A percentile compares a stretch with the other conserved stretches of the same genome.
These are phyloP conservation scores for Drosophila lutescens DNA, from an alignment of 2,888 invertebrate genomes.

Conservation along the genomic window DNA sequence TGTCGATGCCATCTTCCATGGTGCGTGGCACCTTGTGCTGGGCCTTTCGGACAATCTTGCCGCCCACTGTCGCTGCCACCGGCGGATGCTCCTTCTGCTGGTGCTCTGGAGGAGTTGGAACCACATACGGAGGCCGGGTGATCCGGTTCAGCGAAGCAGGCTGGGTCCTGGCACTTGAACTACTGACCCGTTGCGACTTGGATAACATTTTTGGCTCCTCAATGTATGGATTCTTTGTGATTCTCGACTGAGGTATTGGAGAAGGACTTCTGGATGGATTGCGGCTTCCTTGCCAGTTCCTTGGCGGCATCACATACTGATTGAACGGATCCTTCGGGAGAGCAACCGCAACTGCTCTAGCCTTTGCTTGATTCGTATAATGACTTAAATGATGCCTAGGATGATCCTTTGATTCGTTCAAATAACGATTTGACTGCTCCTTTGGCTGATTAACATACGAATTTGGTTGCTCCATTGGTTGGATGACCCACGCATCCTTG, in stretches of 20 bases:
- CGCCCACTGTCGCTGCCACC: neutral
- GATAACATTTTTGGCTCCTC: too few relatives aligned
- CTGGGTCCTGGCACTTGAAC: neutral
- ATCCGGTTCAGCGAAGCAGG: slow-evolving; percentile 15
- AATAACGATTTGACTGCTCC: neutral
- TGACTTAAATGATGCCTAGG: neutral
- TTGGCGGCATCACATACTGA: neutral
- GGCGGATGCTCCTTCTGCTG: neutral
- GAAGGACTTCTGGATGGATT: neutral
- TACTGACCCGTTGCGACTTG: neutral
- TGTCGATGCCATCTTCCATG: slow-evolving; percentile 65
- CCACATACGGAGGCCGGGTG: neutral
- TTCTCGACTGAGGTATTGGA: too few relatives aligned
- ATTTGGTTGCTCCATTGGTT: slow-evolving; percentile 1
- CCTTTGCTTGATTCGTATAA: neutral
- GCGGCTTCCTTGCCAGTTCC: neutral
- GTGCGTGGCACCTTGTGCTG: slow-evolving; percentile 68
- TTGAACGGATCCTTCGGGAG: too few relatives aligned
- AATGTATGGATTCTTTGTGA: neutral
- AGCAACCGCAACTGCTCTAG: neutral
- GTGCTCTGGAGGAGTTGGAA: neutral
- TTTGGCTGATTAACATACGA: neutral
- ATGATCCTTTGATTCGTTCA: neutral
- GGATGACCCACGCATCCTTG: slow-evolving; percentile 6
- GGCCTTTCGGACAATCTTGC: slow-evolving; percentile 51